Conservation (phyloP, 2,797 vertebrate species). For the Catharus ustulatus region DNA sequence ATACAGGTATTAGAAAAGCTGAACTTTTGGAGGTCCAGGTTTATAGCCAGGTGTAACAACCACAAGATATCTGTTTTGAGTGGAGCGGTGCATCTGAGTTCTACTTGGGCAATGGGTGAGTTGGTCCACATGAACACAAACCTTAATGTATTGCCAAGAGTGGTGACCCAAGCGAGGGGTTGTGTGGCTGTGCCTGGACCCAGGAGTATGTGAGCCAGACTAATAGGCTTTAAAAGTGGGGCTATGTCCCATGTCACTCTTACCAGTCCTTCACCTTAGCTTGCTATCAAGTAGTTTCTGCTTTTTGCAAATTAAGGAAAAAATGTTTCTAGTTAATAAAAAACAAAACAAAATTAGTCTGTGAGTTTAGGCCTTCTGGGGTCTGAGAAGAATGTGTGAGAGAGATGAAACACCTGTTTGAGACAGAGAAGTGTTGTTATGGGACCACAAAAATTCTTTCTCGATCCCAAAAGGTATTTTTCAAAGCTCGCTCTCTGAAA, state of each 20-base stretch:
- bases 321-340: slow-evolving; percentile 39
- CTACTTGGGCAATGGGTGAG: neutral
- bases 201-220: fast-evolving
- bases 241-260: neutral
- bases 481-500: slow-evolving; percentile 17
- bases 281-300: neutral
- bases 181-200: neutral
- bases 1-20: neutral
- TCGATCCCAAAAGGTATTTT: slow-evolving; percentile 39
- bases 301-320: slow-evolving; percentile 7
- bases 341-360: slow-evolving; percentile 54
- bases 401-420: slow-evolving; percentile 67
- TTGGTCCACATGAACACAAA: neutral
- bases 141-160: neutral
- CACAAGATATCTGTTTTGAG: neutral
- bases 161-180: fast-evolving
- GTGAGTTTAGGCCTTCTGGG: neutral
- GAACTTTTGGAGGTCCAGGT: fast-evolving
- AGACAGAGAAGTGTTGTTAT: slow-evolving; percentile 44
- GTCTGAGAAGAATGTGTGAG: slow-evolving; percentile 3
- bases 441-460: slow-evolving; percentile 32
- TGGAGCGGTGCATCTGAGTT: neutral
- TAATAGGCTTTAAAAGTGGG: neutral
- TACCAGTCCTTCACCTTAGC: neutral
- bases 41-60: neutral